Evolutionary conservation across 2,888 invertebrate genomes (phyloP), one percentile per base, ranked within the genome.

Genomic region (Caenorhabditis sinica): DNA sequence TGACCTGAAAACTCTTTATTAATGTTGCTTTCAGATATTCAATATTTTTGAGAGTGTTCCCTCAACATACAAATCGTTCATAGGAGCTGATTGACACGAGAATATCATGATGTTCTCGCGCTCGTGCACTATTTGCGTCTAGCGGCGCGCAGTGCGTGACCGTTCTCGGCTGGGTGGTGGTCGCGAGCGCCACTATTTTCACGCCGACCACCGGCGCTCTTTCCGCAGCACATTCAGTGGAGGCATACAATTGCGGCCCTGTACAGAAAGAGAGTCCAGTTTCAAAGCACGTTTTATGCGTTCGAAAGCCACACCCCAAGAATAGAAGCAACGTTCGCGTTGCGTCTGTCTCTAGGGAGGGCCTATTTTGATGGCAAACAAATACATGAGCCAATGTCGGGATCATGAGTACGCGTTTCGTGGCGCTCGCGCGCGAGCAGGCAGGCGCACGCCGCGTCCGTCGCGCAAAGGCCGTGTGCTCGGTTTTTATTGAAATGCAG

Each of bases 1-100:
- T 90, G 15, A 92, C 91, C 88, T 92, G 87, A 58, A 89, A 58
- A 56, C 5, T 43, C 11, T 43, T 43, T 17, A n/a, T 49, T 49
- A 11, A 13, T 40, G 40, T 6, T 40, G 6, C 11, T 11, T 11
- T 13, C 13, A 13, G 6, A 5, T 36, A 9, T 36, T 36, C 33
- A 6, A 36, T 4, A 13, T 40, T 49, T 20, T 20, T 20, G 11
- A 9, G 11, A 49, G 49, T 53, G 20, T 40, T 25, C 23, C 3
- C 5, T 23, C 51, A 72, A 79, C 66, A 17, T 30, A 66, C 58
- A 58, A 43, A 17, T 33, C n/a, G 45, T 40, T 51, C 60, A 49
- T 1, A 30, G 51, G 66, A 80, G 72, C 66, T 45, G 43, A 58
- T 72, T 49, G 80, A 80, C 72, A 58, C 76, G 75, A 82, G 75